Evolutionary conservation across 2,113 vertebrate genomes (phyloP).

Genomic region (Monarcha castaneiventris): DNA sequence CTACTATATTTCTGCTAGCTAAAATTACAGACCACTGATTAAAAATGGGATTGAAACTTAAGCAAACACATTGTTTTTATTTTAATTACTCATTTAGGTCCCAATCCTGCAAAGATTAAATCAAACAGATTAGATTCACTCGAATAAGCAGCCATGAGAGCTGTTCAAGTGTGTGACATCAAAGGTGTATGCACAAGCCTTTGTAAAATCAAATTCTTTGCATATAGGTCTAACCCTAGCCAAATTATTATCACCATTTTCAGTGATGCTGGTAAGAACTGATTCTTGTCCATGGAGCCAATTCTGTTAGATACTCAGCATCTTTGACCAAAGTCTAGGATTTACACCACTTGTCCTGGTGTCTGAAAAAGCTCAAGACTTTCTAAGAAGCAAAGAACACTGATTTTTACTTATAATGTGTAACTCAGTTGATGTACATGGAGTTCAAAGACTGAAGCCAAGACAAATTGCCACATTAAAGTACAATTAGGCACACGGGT

Average conservation of each 20-base stretch:
- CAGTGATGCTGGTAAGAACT: not conserved
- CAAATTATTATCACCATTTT: not conserved
- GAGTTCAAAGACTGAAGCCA: not conserved
- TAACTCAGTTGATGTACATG: not conserved
- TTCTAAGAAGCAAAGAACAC: not conserved
- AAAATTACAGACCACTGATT: not conserved
- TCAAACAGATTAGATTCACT: not conserved
- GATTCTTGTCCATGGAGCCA: not conserved
- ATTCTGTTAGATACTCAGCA: not conserved
- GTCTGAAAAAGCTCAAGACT: not conserved
- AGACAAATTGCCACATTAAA: not conserved
- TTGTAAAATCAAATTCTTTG: not conserved
- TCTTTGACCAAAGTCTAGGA: not conserved
- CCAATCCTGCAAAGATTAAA: not conserved
- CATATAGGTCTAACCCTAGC: not conserved
- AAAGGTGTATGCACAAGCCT: not conserved
- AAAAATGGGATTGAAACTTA: constrained; percentile 5
- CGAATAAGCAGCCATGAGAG: not conserved
- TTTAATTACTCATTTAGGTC: not conserved
- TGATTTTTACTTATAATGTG: not conserved
- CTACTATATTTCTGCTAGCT: not conserved
- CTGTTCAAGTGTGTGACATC: not conserved
- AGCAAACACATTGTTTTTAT: not conserved
- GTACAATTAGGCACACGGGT: not conserved
- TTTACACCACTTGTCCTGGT: not conserved